phyloP scores from a whole-genome alignment of 2,888 invertebrate genomes.

The Papilio protenor region DNA sequence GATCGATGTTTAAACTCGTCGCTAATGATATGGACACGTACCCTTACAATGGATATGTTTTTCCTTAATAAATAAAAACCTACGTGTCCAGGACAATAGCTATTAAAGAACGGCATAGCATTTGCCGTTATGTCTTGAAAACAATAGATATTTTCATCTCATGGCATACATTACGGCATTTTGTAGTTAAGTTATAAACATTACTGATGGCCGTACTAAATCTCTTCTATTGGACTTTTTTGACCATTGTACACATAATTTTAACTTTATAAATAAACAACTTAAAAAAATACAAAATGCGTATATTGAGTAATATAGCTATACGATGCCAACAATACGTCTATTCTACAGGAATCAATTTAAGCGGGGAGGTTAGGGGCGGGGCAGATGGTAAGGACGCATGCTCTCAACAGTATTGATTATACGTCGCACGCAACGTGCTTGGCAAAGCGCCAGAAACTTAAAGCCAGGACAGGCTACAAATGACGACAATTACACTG shows the following conservation, averaged over 20 bases:
- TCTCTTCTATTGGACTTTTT: no score
- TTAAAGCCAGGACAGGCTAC: background rate
- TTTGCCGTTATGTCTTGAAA: background rate
- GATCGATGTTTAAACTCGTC: background rate
- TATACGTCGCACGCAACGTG: slow-evolving; percentile 14
- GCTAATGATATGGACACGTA: background rate
- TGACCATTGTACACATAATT: background rate
- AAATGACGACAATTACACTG: background rate
- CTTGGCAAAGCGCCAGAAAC: slow-evolving; percentile 6
- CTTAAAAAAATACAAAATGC: background rate
- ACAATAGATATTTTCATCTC: background rate
- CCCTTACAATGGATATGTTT: background rate
- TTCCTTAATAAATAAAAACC: background rate
- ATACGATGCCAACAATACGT: background rate
- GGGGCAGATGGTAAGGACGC: background rate
- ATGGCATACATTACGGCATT: no score
- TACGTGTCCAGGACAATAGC: background rate
- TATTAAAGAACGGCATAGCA: background rate
- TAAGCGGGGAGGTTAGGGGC: background rate
- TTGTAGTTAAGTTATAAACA: no score
- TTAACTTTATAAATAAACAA: background rate
- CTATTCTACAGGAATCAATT: background rate
- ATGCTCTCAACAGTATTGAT: slow-evolving; percentile 21
- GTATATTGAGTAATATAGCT: background rate
- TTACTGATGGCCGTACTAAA: no score